Conservation (phyloP, 2,888 invertebrate species). For the Agrotis ipsilon region DNA sequence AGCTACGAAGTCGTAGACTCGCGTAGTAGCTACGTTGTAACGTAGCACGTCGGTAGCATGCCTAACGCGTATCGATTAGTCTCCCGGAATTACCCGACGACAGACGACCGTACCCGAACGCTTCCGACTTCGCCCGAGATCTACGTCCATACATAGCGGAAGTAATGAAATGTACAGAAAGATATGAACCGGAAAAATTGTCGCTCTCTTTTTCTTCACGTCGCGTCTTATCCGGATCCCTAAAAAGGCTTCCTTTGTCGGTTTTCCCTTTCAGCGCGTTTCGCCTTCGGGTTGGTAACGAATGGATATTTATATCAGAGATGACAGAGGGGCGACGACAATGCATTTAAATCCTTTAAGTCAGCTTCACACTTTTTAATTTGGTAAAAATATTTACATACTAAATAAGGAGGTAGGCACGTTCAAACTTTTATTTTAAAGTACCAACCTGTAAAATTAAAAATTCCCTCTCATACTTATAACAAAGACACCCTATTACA, state of each 20-base stretch:
- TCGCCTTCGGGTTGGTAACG: slow-evolving; percentile 73
- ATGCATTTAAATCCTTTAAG: slow-evolving; percentile 63
- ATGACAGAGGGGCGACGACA: slow-evolving; percentile 61
- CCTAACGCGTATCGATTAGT: slow-evolving; percentile 87
- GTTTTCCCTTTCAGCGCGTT: slow-evolving; percentile 82
- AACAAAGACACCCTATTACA: slow-evolving; percentile 65
- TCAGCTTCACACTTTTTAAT: slow-evolving; percentile 44
- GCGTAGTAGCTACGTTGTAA: slow-evolving; percentile 81
- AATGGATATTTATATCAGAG: slow-evolving; percentile 78
- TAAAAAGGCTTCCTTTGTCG: slow-evolving; percentile 82
- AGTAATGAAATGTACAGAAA: slow-evolving; percentile 90
- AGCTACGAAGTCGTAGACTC: slow-evolving; percentile 83
- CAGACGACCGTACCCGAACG: slow-evolving; percentile 76
- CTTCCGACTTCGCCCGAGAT: slow-evolving; percentile 75
- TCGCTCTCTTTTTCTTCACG: slow-evolving; percentile 88
- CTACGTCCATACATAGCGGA: slow-evolving; percentile 87
- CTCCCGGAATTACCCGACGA: slow-evolving; percentile 77
- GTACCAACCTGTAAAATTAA: slow-evolving; percentile 41
- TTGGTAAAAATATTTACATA: slow-evolving; percentile 2
- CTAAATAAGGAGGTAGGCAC: neutral
- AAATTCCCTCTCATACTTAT: slow-evolving; percentile 59
- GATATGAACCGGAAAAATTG: slow-evolving; percentile 91
- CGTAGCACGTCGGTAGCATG: slow-evolving; percentile 82
- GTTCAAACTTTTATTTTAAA: slow-evolving; percentile 18
- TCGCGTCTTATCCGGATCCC: slow-evolving; percentile 82